Evolutionary conservation across 92 coral and sea anemone genomes (phyloP).

Genomic region (Scolanthus callimorphus): DNA sequence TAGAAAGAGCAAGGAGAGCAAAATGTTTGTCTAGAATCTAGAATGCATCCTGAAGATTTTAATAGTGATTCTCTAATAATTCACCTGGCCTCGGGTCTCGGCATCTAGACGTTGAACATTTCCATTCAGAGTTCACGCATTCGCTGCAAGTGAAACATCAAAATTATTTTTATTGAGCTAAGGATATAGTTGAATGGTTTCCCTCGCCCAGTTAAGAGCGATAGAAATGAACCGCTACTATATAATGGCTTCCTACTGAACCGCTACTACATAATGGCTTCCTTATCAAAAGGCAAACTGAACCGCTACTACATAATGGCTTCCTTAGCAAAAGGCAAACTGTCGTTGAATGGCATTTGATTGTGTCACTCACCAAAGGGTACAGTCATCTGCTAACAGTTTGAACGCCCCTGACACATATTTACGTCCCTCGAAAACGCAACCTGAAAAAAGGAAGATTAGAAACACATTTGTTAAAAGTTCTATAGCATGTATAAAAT

Average conservation of each 20-base stretch:
- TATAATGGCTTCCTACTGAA: too few relatives aligned
- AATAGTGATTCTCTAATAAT: too few relatives aligned
- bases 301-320: background rate
- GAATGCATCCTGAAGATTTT: too few relatives aligned
- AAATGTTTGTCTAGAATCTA: too few relatives aligned
- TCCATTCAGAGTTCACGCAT: slow-evolving; percentile 60
- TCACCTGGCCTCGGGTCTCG: slow-evolving; percentile 5
- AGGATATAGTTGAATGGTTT: too few relatives aligned
- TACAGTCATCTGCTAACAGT: slow-evolving; percentile 79
- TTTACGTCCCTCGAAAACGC: slow-evolving; percentile 78
- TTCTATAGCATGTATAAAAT: too few relatives aligned
- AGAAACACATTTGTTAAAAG: too few relatives aligned
- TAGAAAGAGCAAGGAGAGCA: too few relatives aligned
- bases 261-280: background rate
- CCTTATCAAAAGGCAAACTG: background rate
- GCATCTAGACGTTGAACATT: slow-evolving; percentile 55
- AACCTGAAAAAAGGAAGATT: too few relatives aligned
- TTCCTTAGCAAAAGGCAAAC: background rate
- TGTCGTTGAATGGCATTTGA: too few relatives aligned
- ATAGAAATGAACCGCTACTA: too few relatives aligned
- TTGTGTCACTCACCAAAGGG: slow-evolving; percentile 95
- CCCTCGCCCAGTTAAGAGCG: too few relatives aligned
- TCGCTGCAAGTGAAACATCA: slow-evolving; percentile 27
- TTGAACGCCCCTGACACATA: slow-evolving; percentile 81
- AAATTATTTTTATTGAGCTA: background rate